Evolutionary conservation across 2,888 invertebrate genomes (phyloP).

Genomic region (Epistrophe eligans): DNA sequence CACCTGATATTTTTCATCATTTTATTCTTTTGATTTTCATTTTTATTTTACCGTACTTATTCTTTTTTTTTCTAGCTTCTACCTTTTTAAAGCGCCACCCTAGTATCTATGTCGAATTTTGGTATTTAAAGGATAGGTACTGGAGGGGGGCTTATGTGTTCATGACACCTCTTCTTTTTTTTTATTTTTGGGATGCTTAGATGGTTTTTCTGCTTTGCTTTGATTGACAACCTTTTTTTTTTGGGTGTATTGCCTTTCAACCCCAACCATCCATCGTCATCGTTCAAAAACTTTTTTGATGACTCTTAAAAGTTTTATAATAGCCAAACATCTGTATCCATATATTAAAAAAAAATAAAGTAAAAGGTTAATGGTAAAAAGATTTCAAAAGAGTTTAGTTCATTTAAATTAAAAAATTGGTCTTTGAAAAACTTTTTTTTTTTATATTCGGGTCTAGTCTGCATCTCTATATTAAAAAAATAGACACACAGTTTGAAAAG

Average conservation of each 20-base stretch:
- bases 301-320: conserved; percentile 37
- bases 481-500: conserved; percentile 6
- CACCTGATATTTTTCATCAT: conserved; percentile 61
- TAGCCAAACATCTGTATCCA: conserved; percentile 40
- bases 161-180: conserved; percentile 61
- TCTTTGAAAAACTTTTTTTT: conserved; percentile 40
- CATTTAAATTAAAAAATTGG: conserved; percentile 49
- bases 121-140: conserved; percentile 25
- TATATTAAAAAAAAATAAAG: background rate
- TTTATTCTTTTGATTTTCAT: conserved; percentile 22
- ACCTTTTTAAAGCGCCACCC: conserved; percentile 46
- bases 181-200: conserved; percentile 12
- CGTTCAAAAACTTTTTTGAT: conserved; percentile 42
- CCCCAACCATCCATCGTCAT: conserved; percentile 25
- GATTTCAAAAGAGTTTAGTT: conserved; percentile 56
- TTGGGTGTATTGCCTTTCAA: background rate
- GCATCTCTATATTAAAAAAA: conserved; percentile 6
- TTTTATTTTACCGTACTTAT: background rate
- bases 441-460: conserved; percentile 6
- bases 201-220: conserved; percentile 43
- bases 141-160: conserved; percentile 42
- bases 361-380: conserved; percentile 35
- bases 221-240: conserved; percentile 56
- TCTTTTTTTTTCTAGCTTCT: background rate
- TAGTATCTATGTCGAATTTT: conserved; percentile 35